phyloP scores from a whole-genome alignment of 2,113 vertebrate species.

The rabbit (Oryctolagus cuniculus) region DNA sequence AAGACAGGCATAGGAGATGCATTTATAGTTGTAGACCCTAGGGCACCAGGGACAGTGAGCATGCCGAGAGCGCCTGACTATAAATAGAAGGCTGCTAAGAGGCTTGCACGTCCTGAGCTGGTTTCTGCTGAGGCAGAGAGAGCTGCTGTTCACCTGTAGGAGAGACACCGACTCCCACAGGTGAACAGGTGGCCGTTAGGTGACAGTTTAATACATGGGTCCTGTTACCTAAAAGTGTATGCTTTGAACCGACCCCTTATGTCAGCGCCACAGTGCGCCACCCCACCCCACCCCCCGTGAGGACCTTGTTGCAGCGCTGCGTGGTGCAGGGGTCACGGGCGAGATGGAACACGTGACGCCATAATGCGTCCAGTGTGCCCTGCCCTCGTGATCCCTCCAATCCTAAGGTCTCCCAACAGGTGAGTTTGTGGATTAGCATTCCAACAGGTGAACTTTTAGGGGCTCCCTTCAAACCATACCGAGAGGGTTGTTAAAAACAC shows the following conservation, averaged over 20 bases:
- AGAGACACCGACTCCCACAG: background rate
- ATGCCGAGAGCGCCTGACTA: background rate
- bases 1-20: background rate
- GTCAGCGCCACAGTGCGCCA: background rate
- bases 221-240: background rate
- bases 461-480: no score
- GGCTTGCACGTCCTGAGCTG: background rate
- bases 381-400: no score
- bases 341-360: no score
- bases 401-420: no score
- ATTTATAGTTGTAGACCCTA: background rate
- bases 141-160: background rate
- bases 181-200: background rate
- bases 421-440: no score
- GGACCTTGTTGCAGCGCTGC: no score
- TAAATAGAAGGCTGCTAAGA: background rate
- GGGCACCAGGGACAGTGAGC: background rate
- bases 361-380: no score
- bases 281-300: no score
- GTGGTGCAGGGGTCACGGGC: no score
- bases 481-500: constrained; percentile 16
- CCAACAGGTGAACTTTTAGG: no score
- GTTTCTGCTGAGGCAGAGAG: background rate
- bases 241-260: background rate
- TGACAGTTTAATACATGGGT: background rate